A percentile compares a stretch with the other conserved stretches of the same genome.
Conservation (phyloP, 2,888 invertebrate genomes). For the Stenolophus ochropezus region DNA sequence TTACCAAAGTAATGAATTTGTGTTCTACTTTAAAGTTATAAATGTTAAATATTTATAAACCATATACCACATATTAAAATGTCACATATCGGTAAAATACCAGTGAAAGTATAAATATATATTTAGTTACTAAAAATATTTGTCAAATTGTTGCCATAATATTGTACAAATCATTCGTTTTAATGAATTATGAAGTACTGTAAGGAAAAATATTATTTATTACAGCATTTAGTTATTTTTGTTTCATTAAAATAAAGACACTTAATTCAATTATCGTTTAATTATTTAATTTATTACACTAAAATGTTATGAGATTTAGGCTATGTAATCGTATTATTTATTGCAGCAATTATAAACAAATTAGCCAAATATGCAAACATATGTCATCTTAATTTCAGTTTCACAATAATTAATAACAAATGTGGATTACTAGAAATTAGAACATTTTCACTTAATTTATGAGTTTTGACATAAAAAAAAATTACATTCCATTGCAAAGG, state of each 20-base stretch:
- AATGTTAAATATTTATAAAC: neutral
- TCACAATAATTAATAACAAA: too few relatives aligned
- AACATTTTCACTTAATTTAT: slow-evolving; percentile 11
- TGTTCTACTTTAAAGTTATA: neutral
- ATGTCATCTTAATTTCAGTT: too few relatives aligned
- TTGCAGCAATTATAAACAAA: neutral
- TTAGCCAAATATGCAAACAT: neutral
- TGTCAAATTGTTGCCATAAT: neutral
- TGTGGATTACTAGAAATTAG: neutral
- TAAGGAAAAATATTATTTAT: neutral
- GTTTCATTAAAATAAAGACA: neutral
- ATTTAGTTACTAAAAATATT: neutral
- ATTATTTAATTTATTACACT: slow-evolving; percentile 15
- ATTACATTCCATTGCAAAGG: neutral
- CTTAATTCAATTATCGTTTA: slow-evolving; percentile 11
- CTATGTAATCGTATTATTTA: neutral
- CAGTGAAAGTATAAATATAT: slow-evolving; percentile 28
- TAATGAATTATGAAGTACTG: neutral
- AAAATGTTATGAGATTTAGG: slow-evolving; percentile 17
- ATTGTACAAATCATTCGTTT: neutral
- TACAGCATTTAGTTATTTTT: neutral
- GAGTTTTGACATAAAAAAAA: neutral
- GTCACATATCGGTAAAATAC: neutral
- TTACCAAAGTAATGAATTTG: too few relatives aligned
- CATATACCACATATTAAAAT: neutral